A percentile compares a stretch with the other conserved stretches of the same genome.
Evolutionary conservation across 2,113 vertebrate species (phyloP).

Genomic region (Etheostoma cragini): DNA sequence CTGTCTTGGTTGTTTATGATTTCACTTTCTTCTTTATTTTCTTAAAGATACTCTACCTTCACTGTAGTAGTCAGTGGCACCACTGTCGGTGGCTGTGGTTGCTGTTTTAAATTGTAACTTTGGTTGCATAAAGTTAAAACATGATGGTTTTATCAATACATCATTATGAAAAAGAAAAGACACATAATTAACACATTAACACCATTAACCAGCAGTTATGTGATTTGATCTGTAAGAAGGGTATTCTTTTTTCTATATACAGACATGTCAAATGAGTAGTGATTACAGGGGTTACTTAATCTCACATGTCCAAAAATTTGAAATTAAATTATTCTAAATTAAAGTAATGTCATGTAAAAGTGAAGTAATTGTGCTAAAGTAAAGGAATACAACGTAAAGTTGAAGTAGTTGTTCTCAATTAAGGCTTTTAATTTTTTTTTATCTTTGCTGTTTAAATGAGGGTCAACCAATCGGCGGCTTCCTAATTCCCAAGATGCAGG

Average conservation of each 20-base stretch:
- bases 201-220: not conserved
- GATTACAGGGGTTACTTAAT: not conserved
- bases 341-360: not conserved
- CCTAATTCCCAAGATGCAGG: not conserved
- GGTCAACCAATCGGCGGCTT: not conserved
- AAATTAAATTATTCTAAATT: not conserved
- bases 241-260: not conserved
- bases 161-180: not conserved
- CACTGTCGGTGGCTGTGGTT: not conserved
- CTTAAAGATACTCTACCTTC: not conserved
- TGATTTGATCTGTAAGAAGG: not conserved
- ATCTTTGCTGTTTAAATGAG: not conserved
- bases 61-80: not conserved
- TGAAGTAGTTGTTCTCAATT: not conserved
- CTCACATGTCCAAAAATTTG: not conserved
- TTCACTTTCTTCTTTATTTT: conserved; percentile 20
- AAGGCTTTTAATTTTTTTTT: not conserved
- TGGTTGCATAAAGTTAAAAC: not conserved
- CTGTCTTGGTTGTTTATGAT: conserved; percentile 17
- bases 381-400: not conserved
- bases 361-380: not conserved
- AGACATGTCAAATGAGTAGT: not conserved
- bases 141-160: not conserved
- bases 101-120: not conserved
- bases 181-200: not conserved